Base-by-base conservation (phyloP, 2,888 invertebrate species). In the Gastrophysa polygoni region DNA sequence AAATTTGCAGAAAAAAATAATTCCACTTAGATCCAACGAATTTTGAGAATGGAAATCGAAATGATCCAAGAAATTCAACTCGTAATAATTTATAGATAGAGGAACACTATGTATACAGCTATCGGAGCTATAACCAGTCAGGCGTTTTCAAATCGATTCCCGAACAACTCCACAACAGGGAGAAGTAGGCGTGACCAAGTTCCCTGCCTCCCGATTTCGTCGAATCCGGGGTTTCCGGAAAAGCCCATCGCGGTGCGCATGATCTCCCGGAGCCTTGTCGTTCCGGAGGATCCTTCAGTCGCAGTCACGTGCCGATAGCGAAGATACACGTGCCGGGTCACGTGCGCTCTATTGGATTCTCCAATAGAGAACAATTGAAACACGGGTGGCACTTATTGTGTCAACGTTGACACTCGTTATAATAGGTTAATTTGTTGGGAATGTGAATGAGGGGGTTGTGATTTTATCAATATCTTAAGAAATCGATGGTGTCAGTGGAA, bases 251-350 rank as follows among this genome's bases (percentile, higher is more conserved):
- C 63, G 67, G 55, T 61, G 63, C 67, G 69, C 66, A 73, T 49
- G 59, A 58, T 56, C 16, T 21, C 62, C 62, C 64, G 46, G 57
- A 18, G 28, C 49, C 16, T 21, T n/a, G n/a, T n/a, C 51, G 70
- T 69, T 73, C 73, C 73, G 69, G 73, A 70, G 56, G 61, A 46
- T 57, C 61, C 64, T 66, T 71, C 74, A 74, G 73, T 75, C 67
- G 67, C 68, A 51, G 51, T 59, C 57, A 60, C 67, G 46, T 64
- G 28, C 65, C 54, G 70, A 44, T 21, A 7, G 46, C 38, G 38
- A 14, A 38, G 2, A 32, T 32, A 38, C 75, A 73, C 73, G 75
- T 74, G 74, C 20, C 59, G n/a, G 8, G 54, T 56, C 67, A 63
- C 64, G 64, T 63, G 64, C 32, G 43, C 5, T 10, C 58, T 14